These are phyloP conservation scores for Molossus molossus DNA, from an alignment of 2,797 vertebrate genomes.

Conservation along the genomic window DNA sequence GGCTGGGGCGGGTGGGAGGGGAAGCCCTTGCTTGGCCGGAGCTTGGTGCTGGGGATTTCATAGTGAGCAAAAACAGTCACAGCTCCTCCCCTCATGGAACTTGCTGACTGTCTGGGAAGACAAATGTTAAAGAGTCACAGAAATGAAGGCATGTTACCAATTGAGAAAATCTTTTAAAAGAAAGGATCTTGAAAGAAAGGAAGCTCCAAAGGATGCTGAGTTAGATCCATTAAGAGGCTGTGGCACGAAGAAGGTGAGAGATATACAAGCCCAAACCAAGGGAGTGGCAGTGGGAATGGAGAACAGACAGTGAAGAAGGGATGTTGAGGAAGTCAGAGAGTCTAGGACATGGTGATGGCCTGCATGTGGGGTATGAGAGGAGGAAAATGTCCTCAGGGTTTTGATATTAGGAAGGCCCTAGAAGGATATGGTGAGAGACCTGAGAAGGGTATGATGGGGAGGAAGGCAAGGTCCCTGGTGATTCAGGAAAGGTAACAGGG, in stretches of 20 bases:
- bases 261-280: accelerated
- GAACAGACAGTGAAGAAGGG: not conserved
- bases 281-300: accelerated
- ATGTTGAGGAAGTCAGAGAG: no score
- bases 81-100: not conserved
- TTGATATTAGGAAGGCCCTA: not conserved
- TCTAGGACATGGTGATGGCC: not conserved
- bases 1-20: no score
- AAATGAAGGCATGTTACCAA: not conserved
- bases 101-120: not conserved
- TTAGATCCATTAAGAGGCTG: not conserved
- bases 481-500: not conserved
- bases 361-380: not conserved
- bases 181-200: not conserved
- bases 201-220: not conserved
- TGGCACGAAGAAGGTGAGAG: not conserved
- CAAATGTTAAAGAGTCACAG: not conserved
- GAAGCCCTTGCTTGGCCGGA: not conserved
- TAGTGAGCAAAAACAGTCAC: not conserved
- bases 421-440: not conserved
- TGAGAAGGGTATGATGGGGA: not conserved
- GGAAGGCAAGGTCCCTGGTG: not conserved
- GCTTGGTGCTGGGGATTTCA: not conserved
- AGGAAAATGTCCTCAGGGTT: not conserved
- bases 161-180: not conserved